These are phyloP conservation scores for Drosophila planitibia DNA, from an alignment of 2,888 invertebrate genomes.

Conservation along the genomic window DNA sequence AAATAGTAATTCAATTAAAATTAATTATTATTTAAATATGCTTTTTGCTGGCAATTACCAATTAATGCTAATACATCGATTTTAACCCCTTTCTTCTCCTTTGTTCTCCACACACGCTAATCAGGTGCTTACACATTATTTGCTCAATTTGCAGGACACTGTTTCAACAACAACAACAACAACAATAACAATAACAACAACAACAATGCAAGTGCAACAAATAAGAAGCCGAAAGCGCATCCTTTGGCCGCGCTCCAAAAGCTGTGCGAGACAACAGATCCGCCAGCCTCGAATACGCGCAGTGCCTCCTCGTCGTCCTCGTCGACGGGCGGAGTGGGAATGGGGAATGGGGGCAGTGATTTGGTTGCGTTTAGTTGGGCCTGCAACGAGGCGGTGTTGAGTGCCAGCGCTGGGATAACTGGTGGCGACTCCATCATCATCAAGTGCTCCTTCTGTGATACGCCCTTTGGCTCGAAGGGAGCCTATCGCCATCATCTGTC, in stretches of 20 bases:
- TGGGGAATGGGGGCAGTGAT: conserved; percentile 69
- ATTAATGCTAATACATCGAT: background rate
- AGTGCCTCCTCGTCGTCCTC: conserved; percentile 43
- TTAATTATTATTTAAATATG: background rate
- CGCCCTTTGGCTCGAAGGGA: conserved; percentile 97
- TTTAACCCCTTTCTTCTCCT: background rate
- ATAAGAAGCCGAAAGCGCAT: conserved; percentile 88
- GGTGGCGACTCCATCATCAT: conserved; percentile 91
- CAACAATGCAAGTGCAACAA: conserved; percentile 31
- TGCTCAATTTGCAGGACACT: conserved; percentile 52
- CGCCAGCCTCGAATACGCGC: conserved; percentile 84
- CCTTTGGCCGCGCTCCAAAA: conserved; percentile 97
- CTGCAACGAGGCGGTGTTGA: conserved; percentile 95
- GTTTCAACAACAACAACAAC: conserved; percentile 59
- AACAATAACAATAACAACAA: conserved; percentile 59
- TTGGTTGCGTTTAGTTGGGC: conserved; percentile 97
- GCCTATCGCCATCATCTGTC: conserved; percentile 98
- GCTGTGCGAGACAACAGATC: conserved; percentile 96
- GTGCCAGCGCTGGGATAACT: conserved; percentile 84
- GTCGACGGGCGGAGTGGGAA: conserved; percentile 18
- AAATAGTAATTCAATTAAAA: background rate
- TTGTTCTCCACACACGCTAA: background rate
- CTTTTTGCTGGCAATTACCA: background rate
- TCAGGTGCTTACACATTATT: background rate
- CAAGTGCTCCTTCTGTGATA: conserved; percentile 98